phyloP scores from a whole-genome alignment of 37 sponge, comb jelly and placozoan species.

The Geodia barretti region DNA sequence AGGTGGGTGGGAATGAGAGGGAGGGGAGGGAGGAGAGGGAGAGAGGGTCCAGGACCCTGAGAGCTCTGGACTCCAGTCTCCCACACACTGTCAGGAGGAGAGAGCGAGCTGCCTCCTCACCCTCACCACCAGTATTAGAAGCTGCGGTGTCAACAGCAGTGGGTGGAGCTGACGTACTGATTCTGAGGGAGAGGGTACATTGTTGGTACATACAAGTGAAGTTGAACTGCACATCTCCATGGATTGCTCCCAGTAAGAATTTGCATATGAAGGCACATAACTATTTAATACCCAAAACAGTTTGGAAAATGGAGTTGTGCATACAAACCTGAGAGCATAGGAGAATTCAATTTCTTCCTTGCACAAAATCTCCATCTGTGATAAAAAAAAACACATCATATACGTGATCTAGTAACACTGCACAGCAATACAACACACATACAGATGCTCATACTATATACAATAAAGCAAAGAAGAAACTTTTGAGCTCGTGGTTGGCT shows the following conservation, averaged over 20 bases:
- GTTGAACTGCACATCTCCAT: no score
- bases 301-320: no score
- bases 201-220: no score
- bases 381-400: no score
- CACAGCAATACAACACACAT: neutral
- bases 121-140: no score
- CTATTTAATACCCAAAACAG: no score
- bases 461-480: slow-evolving; percentile 3
- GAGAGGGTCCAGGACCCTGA: slow-evolving; percentile 10
- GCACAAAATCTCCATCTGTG: neutral
- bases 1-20: slow-evolving; percentile 44
- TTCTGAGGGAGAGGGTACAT: no score
- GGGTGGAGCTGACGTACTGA: no score
- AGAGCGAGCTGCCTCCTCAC: neutral
- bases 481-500: no score
- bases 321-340: neutral
- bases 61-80: neutral
- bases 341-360: neutral
- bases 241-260: no score
- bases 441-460: neutral
- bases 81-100: slow-evolving; percentile 15
- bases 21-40: neutral
- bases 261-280: no score
- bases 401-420: neutral
- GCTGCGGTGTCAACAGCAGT: no score